A percentile compares a stretch with the other conserved stretches of the same genome.
Evolutionary conservation across 1,140 invertebrate species (phyloP).

Genomic region (Polypedilum vanderplanki): DNA sequence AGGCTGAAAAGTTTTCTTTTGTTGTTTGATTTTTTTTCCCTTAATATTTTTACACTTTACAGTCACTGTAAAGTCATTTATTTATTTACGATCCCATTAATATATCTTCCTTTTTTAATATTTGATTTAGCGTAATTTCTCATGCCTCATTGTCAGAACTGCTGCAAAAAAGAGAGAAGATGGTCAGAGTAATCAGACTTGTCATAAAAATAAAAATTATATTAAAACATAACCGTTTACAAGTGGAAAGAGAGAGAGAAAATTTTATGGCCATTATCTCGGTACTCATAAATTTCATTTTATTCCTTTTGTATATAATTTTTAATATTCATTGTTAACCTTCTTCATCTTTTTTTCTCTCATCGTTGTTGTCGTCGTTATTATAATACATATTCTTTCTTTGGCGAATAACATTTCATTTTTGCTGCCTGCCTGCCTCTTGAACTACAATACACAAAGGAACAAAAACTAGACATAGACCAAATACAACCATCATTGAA

Average conservation of each 20-base stretch:
- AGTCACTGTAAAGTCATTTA: too few relatives aligned
- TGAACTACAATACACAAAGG: not conserved
- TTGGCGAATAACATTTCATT: not conserved
- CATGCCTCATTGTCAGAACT: not conserved
- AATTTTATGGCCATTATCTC: slow-evolving; percentile 27
- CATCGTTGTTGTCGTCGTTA: slow-evolving; percentile 8
- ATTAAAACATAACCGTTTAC: slow-evolving; percentile 19
- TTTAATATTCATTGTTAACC: slow-evolving; percentile 28
- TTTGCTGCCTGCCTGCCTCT: not conserved
- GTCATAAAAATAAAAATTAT: slow-evolving; percentile 20
- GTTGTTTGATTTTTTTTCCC: too few relatives aligned
- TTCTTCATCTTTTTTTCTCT: not conserved
- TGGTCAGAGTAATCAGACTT: slow-evolving; percentile 17
- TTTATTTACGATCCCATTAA: too few relatives aligned
- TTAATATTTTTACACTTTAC: too few relatives aligned
- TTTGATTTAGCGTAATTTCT: too few relatives aligned
- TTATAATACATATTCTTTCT: not conserved
- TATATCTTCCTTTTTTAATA: too few relatives aligned
- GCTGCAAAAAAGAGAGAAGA: not conserved
- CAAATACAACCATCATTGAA: not conserved
- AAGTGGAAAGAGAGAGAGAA: slow-evolving; percentile 9
- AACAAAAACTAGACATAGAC: not conserved
- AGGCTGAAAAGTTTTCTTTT: not conserved
- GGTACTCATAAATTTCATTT: slow-evolving; percentile 14
- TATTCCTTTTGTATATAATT: not conserved